Percentiles rank a stretch among this genome's conserved stretches.
These are phyloP conservation scores for Lamprotornis superbus DNA, from an alignment of 2,113 vertebrate species.

Conservation along the genomic window DNA sequence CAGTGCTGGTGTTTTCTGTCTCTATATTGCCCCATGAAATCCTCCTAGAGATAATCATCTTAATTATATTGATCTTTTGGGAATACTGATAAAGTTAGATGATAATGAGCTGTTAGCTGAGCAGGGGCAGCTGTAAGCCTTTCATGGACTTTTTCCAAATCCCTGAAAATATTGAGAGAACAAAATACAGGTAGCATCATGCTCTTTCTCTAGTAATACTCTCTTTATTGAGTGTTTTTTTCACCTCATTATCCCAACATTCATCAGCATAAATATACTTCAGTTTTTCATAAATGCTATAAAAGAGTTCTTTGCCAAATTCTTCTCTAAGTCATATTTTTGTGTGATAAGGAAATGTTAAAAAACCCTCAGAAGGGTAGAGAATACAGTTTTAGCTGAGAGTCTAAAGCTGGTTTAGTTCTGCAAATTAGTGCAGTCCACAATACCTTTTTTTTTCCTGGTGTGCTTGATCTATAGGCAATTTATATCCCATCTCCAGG, in stretches of 20 bases:
- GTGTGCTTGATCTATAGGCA: neutral
- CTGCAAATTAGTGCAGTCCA: neutral
- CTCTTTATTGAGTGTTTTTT: neutral
- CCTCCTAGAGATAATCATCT: neutral
- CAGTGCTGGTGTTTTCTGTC: neutral
- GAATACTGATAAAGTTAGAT: neutral
- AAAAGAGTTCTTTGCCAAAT: neutral
- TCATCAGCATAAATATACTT: neutral
- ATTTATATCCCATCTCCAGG: neutral
- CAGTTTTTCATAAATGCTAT: neutral
- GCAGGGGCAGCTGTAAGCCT: neutral
- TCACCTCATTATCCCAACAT: neutral
- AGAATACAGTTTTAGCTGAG: neutral
- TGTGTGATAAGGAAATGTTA: neutral
- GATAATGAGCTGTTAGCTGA: conserved; percentile 33
- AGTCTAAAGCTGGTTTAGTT: neutral
- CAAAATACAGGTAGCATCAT: neutral
- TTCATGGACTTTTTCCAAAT: neutral
- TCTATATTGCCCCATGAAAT: neutral
- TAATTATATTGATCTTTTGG: conserved; percentile 40
- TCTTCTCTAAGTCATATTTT: neutral
- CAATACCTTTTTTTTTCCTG: neutral
- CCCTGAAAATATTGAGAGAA: neutral
- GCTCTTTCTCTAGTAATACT: neutral
- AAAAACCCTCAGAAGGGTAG: neutral